Base-by-base conservation (phyloP, 1,140 invertebrate species). In the Kradibia gibbosae region DNA sequence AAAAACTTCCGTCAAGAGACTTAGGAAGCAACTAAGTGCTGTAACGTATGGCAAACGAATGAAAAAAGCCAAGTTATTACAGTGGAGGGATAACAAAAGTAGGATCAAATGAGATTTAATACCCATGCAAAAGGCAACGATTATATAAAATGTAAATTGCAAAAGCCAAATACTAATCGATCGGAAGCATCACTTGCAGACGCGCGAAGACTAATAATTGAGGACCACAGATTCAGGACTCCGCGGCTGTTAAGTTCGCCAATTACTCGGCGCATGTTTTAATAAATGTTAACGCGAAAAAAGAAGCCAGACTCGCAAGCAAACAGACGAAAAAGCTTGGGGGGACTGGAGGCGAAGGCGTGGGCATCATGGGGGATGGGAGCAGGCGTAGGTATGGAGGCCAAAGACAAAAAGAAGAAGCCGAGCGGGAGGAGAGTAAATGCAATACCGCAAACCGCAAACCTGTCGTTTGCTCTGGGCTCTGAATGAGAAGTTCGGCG, bases 201-300 rank as follows among this genome's bases (percentile, higher is more conserved):
- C 20, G 28, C n/a, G 31, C 31, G 17, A 8, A 42, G n/a, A 48
- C 34, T 70, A 78, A 78, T 48, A 65, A 78, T 48, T 11, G 5
- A 62, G 31, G 50, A 34, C 67, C 10, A 53, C 36, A 22, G 34
- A 0, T 36, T 39, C 0, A 42, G n/a, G 71, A 36, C 45, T 48
- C 20, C 71, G 77, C 70, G 73, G 78, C 78, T 82, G n/a, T 78
- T 72, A 73, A 78, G 78, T 77, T 71, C 72, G 77, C 80, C 80
- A 82, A 82, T 82, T 82, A 82, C 75, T 62, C 75, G 75, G 67
- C 36, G 36, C 78, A 73, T 77, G 65, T 77, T 81, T 82, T 82
- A 82, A 82, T 82, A 77, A 78, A 67, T 72, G 79, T 75, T 75
- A 42, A 75, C 34, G 70, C 57, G 36, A 72, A 77, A 73, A 78